Percentiles rank a stretch among this genome's conserved stretches.
These are phyloP conservation scores for Hemicordylus capensis DNA, from an alignment of 2,113 vertebrate species.

Conservation along the genomic window DNA sequence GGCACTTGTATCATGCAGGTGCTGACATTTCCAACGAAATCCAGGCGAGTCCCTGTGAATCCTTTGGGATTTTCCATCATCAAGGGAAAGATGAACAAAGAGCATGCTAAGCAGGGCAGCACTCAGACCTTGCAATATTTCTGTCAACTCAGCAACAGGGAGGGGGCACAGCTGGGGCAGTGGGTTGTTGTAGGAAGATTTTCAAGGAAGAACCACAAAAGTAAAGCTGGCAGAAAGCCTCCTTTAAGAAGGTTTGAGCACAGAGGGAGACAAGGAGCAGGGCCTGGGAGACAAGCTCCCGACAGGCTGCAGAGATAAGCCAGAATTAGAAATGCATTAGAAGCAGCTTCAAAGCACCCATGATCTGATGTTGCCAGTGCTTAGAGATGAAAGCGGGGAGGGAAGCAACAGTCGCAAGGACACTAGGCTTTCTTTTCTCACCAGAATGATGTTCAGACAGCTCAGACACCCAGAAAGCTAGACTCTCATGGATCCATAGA, in stretches of 20 bases:
- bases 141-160: neutral
- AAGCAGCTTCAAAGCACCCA: constrained; percentile 48
- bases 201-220: neutral
- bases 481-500: neutral
- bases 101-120: accelerated
- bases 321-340: constrained; percentile 69
- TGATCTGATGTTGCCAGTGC: constrained; percentile 30
- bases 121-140: accelerated
- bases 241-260: constrained; percentile 2
- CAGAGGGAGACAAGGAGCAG: constrained; percentile 4
- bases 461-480: neutral
- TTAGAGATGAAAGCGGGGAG: constrained; percentile 32
- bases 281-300: constrained; percentile 48
- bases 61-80: neutral
- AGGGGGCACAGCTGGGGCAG: neutral
- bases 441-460: too few relatives aligned
- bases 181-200: neutral
- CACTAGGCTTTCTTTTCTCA: neutral
- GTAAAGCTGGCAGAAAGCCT: neutral
- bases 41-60: neutral
- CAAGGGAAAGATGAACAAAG: neutral
- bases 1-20: neutral
- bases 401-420: neutral
- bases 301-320: constrained; percentile 54
- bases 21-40: neutral